phyloP scores from a whole-genome alignment of 1,140 invertebrate genomes.

The Drosophila serrata region DNA sequence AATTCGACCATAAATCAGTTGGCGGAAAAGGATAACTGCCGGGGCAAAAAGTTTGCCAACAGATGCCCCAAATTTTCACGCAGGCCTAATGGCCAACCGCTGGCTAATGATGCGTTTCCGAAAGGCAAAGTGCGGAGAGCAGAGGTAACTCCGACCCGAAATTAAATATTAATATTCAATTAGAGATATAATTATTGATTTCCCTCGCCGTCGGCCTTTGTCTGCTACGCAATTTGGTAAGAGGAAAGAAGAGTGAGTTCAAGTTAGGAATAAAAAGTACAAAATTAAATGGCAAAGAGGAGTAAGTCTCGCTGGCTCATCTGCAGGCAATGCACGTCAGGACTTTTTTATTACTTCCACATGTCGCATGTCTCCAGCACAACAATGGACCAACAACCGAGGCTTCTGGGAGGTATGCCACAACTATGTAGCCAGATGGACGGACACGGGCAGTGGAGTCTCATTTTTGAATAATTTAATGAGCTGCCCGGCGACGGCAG shows the following conservation, averaged over 20 bases:
- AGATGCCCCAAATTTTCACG: conserved; percentile 40
- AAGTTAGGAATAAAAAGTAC: conserved; percentile 1
- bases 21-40: conserved; percentile 4
- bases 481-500: conserved; percentile 49
- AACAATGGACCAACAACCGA: conserved; percentile 25
- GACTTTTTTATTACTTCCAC: conserved; percentile 62
- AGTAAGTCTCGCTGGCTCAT: conserved; percentile 16
- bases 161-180: conserved; percentile 79
- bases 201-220: conserved; percentile 2
- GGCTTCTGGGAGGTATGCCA: conserved; percentile 11
- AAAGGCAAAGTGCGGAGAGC: background rate
- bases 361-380: conserved; percentile 53
- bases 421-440: conserved; percentile 36
- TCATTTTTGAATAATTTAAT: conserved; percentile 75
- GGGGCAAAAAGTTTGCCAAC: conserved; percentile 41
- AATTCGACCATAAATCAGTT: conserved; percentile 61
- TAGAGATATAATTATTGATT: conserved; percentile 66
- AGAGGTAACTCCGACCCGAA: conserved; percentile 20
- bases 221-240: conserved; percentile 9
- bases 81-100: conserved; percentile 35
- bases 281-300: conserved; percentile 1
- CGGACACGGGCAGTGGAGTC: conserved; percentile 17
- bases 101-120: conserved; percentile 40
- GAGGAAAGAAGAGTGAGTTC: background rate
- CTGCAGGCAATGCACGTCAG: conserved; percentile 54